Evolutionary conservation across 2,113 vertebrate species (phyloP), one percentile per base, ranked within the genome.

Genomic region (Eretmochelys imbricata): DNA sequence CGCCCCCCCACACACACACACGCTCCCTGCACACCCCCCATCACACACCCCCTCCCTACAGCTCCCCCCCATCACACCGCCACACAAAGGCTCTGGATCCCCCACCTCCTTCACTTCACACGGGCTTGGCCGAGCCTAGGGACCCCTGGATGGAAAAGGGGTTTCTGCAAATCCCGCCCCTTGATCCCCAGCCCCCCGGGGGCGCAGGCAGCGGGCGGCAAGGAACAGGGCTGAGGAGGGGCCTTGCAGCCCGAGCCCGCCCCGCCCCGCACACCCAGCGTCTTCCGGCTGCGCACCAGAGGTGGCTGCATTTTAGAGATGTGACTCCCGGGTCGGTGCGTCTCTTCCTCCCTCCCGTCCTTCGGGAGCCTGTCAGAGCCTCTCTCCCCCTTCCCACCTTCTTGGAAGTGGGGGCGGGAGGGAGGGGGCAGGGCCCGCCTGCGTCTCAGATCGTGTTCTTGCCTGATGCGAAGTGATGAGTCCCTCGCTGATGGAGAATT

Each of bases 271-370:
- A 42, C 42, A 42, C 42, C 29, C 72, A 1, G 35, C 11, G 9
- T 22, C 13, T 25, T 17, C 19, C 35, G 50, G 51, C 80, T 54
- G 29, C 80, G 5, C 14, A 10, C 80, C 8, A 1, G 25, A 25
- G 72, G 6, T 1, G n/a, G 24, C 69, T 75, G n/a, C 31, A 50
- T 13, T 0, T 1, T 27, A 27, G 55, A 27, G 55, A 57, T 4
- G 55, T 8, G 55, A 27, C 8, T 27, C 24, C 55, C 10, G 24
- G 55, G 42, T 42, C 42, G 42, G 55, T 5, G 55, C 10, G 55
- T 57, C 55, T 27, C 55, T 57, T 57, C 42, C 5, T 42, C 42
- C 42, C 42, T 42, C 42, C 42, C 42, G 42, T 42, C 42, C 42
- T 42, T 42, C 42, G 42, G 42, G 42, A 42, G 42, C 42, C 42